Evolutionary conservation across 2,888 invertebrate species (phyloP), one percentile per base, ranked within the genome.

Genomic region (Hypsopygia costalis): DNA sequence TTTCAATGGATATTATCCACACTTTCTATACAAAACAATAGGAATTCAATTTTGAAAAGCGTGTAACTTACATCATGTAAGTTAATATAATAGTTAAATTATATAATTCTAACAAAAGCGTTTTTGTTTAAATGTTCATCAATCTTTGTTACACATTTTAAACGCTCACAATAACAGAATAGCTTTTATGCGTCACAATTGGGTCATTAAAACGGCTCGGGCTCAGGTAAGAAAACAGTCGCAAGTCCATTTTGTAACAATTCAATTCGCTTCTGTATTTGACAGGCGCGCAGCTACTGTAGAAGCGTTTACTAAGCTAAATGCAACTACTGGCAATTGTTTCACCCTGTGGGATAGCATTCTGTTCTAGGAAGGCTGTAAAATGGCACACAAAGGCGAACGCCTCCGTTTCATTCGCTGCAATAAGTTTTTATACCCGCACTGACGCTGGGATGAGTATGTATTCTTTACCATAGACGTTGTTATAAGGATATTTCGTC

Each of bases 261-360:
- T 59, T 55, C 55, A 53, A 65, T 62, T 64, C 59, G 79, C 80
- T 76, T 74, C 81, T 74, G 81, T 73, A 62, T 65, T 54, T 48
- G 48, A 52, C 47, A 54, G 44, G 35, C 35, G 46, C 48, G 63
- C 62, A 65, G 62, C 62, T 56, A 41, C 60, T 41, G 44, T 61
- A 62, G 60, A 51, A 49, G 58, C 62, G 56, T 60, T 61, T 55
- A 52, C 44, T 53, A 47, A 51, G 49, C 48, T 55, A 53, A 58
- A 55, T 51, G 58, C 56, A 61, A 54, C 53, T 57, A 49, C 55
- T 58, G 44, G 52, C 64, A 57, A 71, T 76, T 74, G 71, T 76
- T 62, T 69, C 43, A 59, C 70, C 56, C 74, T 52, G 62, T 53
- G 67, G 70, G 69, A 66, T 59, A 55, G 61, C 63, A 67, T 65